Base-by-base conservation (phyloP, 2,797 vertebrate species). In the Manis javanica region DNA sequence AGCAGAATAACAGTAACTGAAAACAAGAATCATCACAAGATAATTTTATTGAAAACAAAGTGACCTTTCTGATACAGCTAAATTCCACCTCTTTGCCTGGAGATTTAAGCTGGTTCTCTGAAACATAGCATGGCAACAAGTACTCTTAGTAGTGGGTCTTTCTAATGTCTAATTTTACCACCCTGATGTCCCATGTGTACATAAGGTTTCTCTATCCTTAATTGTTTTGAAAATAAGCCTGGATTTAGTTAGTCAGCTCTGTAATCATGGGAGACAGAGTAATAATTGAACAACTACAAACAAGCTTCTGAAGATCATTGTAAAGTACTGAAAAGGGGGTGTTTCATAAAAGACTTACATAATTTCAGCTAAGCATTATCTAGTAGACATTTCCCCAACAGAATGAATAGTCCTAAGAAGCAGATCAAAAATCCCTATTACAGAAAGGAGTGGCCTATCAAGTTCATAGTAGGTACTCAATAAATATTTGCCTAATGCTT, bases 401-500 rank as follows among this genome's bases (percentile, higher is more conserved):
- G 42, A 88, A 4, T 61, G 39, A 95, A 71, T 6, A 16, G 26
- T 51, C 15, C 14, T 87, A 5, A 15, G 69, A 59, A 63, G 55
- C 49, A 81, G 39, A 72, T 29, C 9, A 26, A 72, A 89, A 88
- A 71, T 1, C 12, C 21, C 59, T 81, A 21, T 72, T 66, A 69
- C 31, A 90, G 16, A 18, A 69, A 74, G 74, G 61, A 51, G 23
- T 83, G 42, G 51, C 5, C 5, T 37, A 34, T 53, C 5, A 78
- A 51, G 31, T 81, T 87, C 59, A 46, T 18, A 75, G 24, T 21
- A 68, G 53, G 9, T 42, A 63, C 46, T 57, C 24, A 61, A 79
- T 61, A 88, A 88, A 84, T 90, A 9, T 63, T 64, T 84, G 68
- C 64, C 83, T 90, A 68, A n/a, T 64, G 31, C 19, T 55, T 94